A percentile compares a stretch with the other conserved stretches of the same genome.
phyloP scores from a whole-genome alignment of 1,140 invertebrate genomes.

The Akabosia matsudoensis region DNA sequence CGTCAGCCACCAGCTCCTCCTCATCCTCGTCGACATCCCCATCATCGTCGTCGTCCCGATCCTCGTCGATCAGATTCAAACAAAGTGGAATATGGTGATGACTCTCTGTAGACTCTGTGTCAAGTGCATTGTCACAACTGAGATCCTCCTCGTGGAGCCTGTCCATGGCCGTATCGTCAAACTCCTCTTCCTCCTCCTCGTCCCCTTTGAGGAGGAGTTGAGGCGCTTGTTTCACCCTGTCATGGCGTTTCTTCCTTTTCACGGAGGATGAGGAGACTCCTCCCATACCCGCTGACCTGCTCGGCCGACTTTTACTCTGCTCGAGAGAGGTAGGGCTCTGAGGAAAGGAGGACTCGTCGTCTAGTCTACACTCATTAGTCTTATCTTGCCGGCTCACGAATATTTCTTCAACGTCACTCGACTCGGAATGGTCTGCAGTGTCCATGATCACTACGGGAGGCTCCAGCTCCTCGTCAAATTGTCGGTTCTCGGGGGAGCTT shows the following conservation, averaged over 20 bases:
- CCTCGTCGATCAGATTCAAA: constrained; percentile 39
- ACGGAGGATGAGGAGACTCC: neutral
- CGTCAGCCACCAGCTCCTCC: too few species aligned
- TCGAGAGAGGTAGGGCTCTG: neutral
- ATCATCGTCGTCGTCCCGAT: constrained; percentile 28
- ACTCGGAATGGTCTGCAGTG: constrained; percentile 12
- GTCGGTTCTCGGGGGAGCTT: neutral
- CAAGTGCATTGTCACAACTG: constrained; percentile 27
- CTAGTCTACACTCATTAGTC: neutral
- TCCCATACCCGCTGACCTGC: neutral
- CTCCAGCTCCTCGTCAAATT: constrained; percentile 18
- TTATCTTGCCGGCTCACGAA: neutral
- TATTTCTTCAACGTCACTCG: neutral
- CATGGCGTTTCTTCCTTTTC: neutral
- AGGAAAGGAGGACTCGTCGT: neutral
- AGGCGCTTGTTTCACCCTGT: neutral
- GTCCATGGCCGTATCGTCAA: constrained; percentile 47
- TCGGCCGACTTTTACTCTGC: neutral
- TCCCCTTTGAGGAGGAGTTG: constrained; percentile 14
- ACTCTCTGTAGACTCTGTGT: constrained; percentile 36
- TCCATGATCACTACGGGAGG: neutral
- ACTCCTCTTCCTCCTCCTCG: constrained; percentile 46
- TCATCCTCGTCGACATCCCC: neutral
- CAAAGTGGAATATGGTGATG: neutral
- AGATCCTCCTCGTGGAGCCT: constrained; percentile 47